Evolutionary conservation across 2,888 invertebrate genomes (phyloP).

Genomic region (Calameuta idolon): DNA sequence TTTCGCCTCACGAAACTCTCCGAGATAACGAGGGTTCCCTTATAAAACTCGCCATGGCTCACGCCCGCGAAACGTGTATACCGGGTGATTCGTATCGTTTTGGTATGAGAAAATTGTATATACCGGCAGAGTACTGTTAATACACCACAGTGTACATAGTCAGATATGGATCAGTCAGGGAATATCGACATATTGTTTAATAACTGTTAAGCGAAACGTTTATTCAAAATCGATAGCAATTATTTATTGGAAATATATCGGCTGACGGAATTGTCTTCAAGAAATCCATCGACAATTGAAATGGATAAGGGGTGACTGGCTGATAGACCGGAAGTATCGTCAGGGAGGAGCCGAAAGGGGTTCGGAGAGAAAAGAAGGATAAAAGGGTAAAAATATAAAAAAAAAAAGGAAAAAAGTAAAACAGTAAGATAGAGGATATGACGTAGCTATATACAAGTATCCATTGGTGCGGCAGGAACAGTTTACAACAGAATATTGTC

Average conservation of each 20-base stretch:
- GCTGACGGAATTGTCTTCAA: neutral
- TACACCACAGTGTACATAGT: neutral
- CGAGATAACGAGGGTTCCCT: slow-evolving; percentile 46
- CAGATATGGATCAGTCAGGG: neutral
- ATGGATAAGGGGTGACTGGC: neutral
- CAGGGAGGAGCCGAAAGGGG: neutral
- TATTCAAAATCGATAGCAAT: neutral
- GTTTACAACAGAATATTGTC: slow-evolving; percentile 65
- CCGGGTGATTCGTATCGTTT: neutral
- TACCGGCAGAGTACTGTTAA: neutral
- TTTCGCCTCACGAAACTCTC: slow-evolving; percentile 28
- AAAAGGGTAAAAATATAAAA: neutral
- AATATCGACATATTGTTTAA: neutral
- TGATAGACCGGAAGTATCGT: neutral
- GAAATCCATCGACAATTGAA: neutral
- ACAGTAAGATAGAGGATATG: slow-evolving; percentile 29
- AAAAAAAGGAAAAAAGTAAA: slow-evolving; percentile 12
- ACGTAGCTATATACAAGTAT: slow-evolving; percentile 33
- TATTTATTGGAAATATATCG: neutral
- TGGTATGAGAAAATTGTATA: neutral
- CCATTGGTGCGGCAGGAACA: slow-evolving; percentile 53
- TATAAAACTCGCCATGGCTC: slow-evolving; percentile 33
- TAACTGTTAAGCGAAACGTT: neutral
- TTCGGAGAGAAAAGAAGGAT: neutral
- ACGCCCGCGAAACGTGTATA: neutral